A percentile compares a stretch with the other conserved stretches of the same genome.
Conservation (phyloP, 1,140 invertebrate genomes). For the Mizuhopecten yessoensis region DNA sequence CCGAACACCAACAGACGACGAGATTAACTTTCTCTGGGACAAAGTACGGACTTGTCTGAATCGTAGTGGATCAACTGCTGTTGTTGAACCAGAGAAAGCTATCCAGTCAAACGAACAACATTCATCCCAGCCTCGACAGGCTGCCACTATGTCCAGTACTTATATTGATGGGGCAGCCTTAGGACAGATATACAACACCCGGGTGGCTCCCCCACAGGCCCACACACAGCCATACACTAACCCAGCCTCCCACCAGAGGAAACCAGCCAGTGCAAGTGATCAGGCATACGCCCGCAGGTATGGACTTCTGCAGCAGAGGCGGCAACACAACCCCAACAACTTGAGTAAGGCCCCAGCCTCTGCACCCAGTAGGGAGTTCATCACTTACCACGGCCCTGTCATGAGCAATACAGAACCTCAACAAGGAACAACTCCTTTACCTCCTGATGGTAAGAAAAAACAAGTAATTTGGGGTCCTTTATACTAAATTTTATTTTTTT, state of each 20-base stretch:
- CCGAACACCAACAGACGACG: conserved; percentile 82
- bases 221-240: conserved; percentile 16
- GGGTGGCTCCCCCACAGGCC: conserved; percentile 49
- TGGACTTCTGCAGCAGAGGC: conserved; percentile 73
- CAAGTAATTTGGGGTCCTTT: too few species aligned
- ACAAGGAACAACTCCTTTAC: conserved; percentile 47
- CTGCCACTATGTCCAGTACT: conserved; percentile 72
- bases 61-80: conserved; percentile 55
- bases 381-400: conserved; percentile 59
- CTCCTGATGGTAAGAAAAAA: conserved; percentile 46
- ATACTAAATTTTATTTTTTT: too few species aligned
- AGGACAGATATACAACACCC: conserved; percentile 65
- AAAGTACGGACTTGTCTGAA: conserved; percentile 80
- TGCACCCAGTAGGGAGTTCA: conserved; percentile 47
- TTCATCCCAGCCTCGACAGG: conserved; percentile 56
- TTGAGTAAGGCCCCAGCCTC: conserved; percentile 48
- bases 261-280: neutral
- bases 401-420: conserved; percentile 54
- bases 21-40: conserved; percentile 82
- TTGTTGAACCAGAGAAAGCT: conserved; percentile 45
- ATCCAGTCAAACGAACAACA: conserved; percentile 20
- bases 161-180: conserved; percentile 77
- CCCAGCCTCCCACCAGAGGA: neutral
- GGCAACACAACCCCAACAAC: conserved; percentile 66
- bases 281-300: conserved; percentile 66